These are phyloP conservation scores for Lacanobia wlatinum DNA, from an alignment of 2,888 invertebrate genomes.

Conservation along the genomic window DNA sequence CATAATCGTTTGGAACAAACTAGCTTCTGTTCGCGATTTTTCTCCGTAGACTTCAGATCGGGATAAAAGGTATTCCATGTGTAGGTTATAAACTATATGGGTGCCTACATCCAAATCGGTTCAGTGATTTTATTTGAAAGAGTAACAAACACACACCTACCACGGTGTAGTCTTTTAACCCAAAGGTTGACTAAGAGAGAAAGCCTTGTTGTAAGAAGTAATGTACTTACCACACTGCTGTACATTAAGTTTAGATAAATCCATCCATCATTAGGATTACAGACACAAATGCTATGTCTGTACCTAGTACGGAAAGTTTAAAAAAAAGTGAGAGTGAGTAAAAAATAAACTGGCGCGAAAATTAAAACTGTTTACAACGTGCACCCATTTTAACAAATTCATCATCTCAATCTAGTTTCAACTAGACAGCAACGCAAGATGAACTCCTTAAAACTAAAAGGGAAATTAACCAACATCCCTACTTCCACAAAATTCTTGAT, in stretches of 20 bases:
- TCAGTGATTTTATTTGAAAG: background rate
- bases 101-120: too few relatives aligned
- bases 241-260: too few relatives aligned
- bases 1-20: background rate
- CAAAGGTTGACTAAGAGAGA: too few relatives aligned
- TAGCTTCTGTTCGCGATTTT: background rate
- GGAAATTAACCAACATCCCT: slow-evolving; percentile 41
- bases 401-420: background rate
- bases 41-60: background rate
- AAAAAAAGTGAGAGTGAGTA: background rate
- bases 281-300: too few relatives aligned
- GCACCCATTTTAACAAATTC: background rate
- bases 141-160: too few relatives aligned
- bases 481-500: slow-evolving; percentile 51
- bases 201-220: too few relatives aligned
- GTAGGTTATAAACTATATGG: too few relatives aligned
- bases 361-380: background rate
- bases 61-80: too few relatives aligned
- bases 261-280: too few relatives aligned
- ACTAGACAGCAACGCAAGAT: background rate
- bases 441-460: slow-evolving; percentile 17
- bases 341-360: background rate
- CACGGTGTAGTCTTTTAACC: too few relatives aligned
- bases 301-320: too few relatives aligned
- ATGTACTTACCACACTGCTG: too few relatives aligned